Base-by-base conservation (phyloP, 2,113 vertebrate species). In the Mystacornis crossleyi region DNA sequence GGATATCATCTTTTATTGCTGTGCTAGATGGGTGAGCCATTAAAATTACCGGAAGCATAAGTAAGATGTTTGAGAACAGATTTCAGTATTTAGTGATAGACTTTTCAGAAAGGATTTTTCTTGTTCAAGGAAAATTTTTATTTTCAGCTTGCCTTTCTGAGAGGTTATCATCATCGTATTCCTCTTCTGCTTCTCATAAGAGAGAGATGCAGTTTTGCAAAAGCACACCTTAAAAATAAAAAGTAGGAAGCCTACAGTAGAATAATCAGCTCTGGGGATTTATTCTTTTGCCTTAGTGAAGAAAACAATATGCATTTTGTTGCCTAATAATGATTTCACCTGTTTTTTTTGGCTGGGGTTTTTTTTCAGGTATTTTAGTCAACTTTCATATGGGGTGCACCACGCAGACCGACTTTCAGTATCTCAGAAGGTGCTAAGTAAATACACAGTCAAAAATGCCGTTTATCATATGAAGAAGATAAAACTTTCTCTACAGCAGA, bases 401-500 rank as follows among this genome's bases (percentile, higher is more conserved):
- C 48, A 79, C 23, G 10, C 54, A 57, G 55, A 28, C 47, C 24
- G 90, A 92, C 91, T 97, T 96, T 64, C 86, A 86, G 87, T 92
- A 96, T 86, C 96, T 97, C 90, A 57, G 58, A 90, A 70, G 69
- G 43, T 61, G 75, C 66, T 69, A 78, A 94, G 90, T 67, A 97
- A 98, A 98, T 86, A 96, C 43, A 75, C 6, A n/a, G 93, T 60
- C 90, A 82, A 85, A 97, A 95, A 92, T 28, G 29, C 45, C 95
- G 43, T 97, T 95, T 97, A 86, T 69, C 45, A 48, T 14, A 75
- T 3, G 80, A 80, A 94, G 96, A 95, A 95, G 87, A 90, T 94
- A 91, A 98, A 98, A 98, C 98, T 98, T 98, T 97, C 97, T 97
- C 96, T 80, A 82, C 50, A 86, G 93, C 90, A 94, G 81, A 91